Conservation (phyloP, 2,113 vertebrate species). For the Scophthalmus maximus region DNA sequence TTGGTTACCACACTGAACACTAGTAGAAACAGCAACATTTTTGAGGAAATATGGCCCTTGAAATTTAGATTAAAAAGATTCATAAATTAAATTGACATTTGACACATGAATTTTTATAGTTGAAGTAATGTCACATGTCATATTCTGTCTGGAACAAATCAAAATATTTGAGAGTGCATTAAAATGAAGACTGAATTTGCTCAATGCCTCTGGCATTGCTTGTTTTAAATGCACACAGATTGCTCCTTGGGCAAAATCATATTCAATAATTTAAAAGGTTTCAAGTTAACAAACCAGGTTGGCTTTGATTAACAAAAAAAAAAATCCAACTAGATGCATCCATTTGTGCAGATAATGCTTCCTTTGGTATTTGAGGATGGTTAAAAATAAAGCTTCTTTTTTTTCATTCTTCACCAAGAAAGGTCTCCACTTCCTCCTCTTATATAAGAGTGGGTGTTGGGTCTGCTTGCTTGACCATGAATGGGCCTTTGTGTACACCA, state of each 20-base stretch:
- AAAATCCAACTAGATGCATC: slow-evolving; percentile 2
- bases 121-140: neutral
- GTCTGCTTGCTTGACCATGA: slow-evolving; percentile 59
- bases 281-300: neutral
- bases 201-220: neutral
- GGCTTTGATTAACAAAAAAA: slow-evolving; percentile 26
- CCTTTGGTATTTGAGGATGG: slow-evolving; percentile 47
- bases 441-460: slow-evolving; percentile 45
- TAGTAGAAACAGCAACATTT: neutral
- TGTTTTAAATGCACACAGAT: neutral
- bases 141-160: neutral
- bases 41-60: neutral
- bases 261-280: slow-evolving; percentile 18
- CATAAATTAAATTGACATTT: neutral
- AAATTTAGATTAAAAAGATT: neutral
- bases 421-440: slow-evolving; percentile 48
- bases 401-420: slow-evolving; percentile 42
- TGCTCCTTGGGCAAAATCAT: neutral
- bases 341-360: slow-evolving; percentile 32
- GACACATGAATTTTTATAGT: neutral
- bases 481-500: slow-evolving; percentile 63
- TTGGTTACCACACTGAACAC: neutral
- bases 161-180: neutral
- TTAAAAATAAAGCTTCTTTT: slow-evolving; percentile 58
- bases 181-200: neutral